These are phyloP conservation scores for Gryllus bimaculatus DNA, from an alignment of 1,140 invertebrate genomes.

Conservation along the genomic window DNA sequence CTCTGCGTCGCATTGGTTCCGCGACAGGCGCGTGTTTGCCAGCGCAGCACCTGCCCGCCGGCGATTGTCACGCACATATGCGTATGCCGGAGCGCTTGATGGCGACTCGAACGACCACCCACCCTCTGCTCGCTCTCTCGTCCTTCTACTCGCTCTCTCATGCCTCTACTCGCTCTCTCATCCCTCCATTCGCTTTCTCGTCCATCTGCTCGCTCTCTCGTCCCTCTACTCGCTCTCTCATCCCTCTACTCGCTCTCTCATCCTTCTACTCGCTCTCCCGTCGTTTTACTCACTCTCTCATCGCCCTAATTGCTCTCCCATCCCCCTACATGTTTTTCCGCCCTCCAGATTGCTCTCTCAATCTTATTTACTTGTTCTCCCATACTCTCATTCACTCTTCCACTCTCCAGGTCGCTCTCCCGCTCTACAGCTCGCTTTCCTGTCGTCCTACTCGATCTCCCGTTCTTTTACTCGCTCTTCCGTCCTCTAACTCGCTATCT, in stretches of 20 bases:
- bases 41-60: too few species aligned
- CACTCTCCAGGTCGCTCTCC: background rate
- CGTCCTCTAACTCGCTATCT: background rate
- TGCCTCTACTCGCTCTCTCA: background rate
- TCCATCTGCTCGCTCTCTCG: background rate
- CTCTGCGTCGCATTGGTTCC: too few species aligned
- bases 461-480: background rate
- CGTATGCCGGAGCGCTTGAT: too few species aligned
- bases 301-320: background rate
- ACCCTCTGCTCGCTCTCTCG: background rate
- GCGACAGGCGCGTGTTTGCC: too few species aligned
- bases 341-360: background rate
- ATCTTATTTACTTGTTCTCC: background rate
- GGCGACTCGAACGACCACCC: background rate
- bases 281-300: background rate
- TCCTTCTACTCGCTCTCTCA: background rate
- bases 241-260: background rate
- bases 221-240: background rate
- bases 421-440: background rate
- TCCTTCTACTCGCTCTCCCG: background rate
- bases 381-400: background rate
- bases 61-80: too few species aligned
- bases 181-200: background rate
- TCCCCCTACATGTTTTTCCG: background rate
- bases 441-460: background rate